phyloP scores from a whole-genome alignment of 2,797 vertebrate species.

The Myioborus melanocephalus region DNA sequence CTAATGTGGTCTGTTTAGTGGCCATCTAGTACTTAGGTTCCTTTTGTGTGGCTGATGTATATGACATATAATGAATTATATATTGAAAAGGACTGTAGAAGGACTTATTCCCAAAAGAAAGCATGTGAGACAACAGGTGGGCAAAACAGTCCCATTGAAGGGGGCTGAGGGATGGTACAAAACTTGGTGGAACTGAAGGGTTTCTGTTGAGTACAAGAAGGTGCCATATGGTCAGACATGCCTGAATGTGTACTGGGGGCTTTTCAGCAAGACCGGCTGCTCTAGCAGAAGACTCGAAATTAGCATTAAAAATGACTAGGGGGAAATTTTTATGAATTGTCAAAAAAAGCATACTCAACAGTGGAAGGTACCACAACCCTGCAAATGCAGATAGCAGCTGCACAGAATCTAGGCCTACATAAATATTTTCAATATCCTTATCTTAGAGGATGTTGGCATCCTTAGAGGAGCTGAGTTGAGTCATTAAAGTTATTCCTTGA shows the following conservation, averaged over 20 bases:
- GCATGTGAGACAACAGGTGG: neutral
- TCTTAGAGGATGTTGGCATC: neutral
- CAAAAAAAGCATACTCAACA: neutral
- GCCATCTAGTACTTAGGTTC: neutral
- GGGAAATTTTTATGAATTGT: constrained; percentile 16
- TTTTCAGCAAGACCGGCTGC: neutral
- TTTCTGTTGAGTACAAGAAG: neutral
- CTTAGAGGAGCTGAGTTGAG: neutral
- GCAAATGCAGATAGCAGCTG: neutral
- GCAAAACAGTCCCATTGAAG: neutral
- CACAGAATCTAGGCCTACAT: neutral
- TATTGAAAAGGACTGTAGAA: neutral
- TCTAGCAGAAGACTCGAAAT: constrained; percentile 31
- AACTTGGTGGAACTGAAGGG: neutral
- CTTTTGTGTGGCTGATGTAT: neutral
- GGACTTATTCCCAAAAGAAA: neutral
- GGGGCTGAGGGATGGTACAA: neutral
- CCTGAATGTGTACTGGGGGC: neutral
- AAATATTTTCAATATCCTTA: neutral
- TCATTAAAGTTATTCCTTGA: neutral
- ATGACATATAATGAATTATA: neutral
- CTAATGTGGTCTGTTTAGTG: neutral
- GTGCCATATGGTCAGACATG: constrained; percentile 22
- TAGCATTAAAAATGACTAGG: constrained; percentile 54
- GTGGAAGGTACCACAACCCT: neutral